Base-by-base conservation (phyloP, 2,797 vertebrate genomes). In the Pachyuromys duprasi region DNA sequence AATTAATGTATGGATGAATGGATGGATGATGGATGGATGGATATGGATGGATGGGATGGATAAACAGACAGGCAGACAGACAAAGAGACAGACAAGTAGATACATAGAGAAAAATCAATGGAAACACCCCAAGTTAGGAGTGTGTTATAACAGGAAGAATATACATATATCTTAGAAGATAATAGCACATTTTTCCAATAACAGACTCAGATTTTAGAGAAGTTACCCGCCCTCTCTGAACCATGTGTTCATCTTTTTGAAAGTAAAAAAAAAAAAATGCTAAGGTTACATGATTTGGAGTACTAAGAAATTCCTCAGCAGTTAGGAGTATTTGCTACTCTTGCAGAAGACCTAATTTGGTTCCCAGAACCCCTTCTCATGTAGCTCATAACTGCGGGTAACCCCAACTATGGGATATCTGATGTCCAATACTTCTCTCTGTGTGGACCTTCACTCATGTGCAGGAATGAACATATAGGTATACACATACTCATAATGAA, bases 111-210 rank as follows among this genome's bases (percentile, higher is more conserved):
- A 60, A 60, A 86, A 88, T 82, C 2, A 28, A 0, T 83, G 18
- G 14, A 96, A 89, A 89, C 65, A 60, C 31, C 15, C 63, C 1
- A 94, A 63, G 39, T 90, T 95, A 91, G 2, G 9, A 79, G 14
- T 36, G 26, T 60, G 2, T 62, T 79, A 91, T 60, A 45, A 86
- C 1, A 78, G 45, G 72, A 94, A 79, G 49, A 36, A 74, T 28
- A 4, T 67, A 53, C 88, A 12, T 36, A 8, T n/a, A 65, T 55
- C 36, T 26, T 86, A 24, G 18, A 83, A 1, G 11, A 2, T 86
- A 69, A 63, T 69, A n/a, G 31, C 24, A 75, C 72, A 87, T 87
- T 96, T 88, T 49, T 8, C n/a, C 5, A 81, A 3, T 87, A 94
- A 86, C 26, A 63, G 87, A 17, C 20, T 28, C 42, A 79, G 93